Evolutionary conservation across 2,113 vertebrate genomes (phyloP), one percentile per base, ranked within the genome.

Genomic region (Rynchops niger): DNA sequence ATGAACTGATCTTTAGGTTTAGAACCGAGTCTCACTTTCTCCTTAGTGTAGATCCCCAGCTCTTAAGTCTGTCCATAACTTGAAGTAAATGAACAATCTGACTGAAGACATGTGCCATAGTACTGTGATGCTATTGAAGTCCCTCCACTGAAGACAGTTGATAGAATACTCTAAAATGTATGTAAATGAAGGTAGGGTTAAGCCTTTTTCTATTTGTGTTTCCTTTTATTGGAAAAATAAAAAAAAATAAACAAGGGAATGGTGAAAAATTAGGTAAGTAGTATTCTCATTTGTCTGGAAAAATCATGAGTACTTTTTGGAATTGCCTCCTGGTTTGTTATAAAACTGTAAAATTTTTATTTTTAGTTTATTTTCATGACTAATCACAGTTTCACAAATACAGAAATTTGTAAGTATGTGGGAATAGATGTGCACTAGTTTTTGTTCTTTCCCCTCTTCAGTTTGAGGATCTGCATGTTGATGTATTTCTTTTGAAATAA

Each of bases 401-500:
- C 27, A 63, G 90, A 81, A 90, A 94, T 93, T 53, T 56, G 14
- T 56, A 67, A 62, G 77, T 73, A 45, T 53, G 36, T 55, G 83
- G 59, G 90, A 94, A 90, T 38, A 66, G 80, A 84, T 6, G 21
- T 79, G 50, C 42, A 70, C 45, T 47, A 19, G 52, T 84, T 96
- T 94, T 86, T 88, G 34, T 91, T 86, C 40, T 82, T 92, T 93
- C 66, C 45, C 29, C 38, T 61, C 50, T 61, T 89, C 70, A 76
- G 47, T 93, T 55, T 86, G 84, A 56, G 86, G 71, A 86, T 77
- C 45, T 91, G 45, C 62, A 87, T 47, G 26, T 77, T 88, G 90
- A 86, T 74, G 74, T 88, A 78, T 95, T 93, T 94, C 79, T 95
- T 69, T 78, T 74, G 95, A 96, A 93, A 96, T 93, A 58, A 73